Evolutionary conservation across 1,140 invertebrate species (phyloP).

Genomic region (Oryctes rhinoceros): DNA sequence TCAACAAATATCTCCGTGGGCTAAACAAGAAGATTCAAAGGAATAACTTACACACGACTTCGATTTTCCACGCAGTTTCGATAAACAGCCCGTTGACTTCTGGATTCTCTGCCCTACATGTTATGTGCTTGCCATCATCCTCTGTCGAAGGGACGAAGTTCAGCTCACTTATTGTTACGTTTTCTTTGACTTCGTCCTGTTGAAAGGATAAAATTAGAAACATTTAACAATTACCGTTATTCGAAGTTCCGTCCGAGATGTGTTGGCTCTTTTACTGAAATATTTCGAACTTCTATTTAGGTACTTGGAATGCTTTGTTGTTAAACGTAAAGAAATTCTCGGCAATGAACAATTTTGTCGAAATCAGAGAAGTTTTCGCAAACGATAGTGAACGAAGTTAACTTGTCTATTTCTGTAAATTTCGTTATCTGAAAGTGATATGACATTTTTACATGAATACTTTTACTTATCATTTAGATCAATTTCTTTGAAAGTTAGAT

Average conservation of each 20-base stretch:
- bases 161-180: slow-evolving; percentile 33
- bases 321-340: not conserved
- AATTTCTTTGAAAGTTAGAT: too few relatives aligned
- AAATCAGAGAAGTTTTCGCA: not conserved
- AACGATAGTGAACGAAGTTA: too few relatives aligned
- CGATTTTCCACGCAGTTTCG: slow-evolving; percentile 85
- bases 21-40: not conserved
- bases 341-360: not conserved
- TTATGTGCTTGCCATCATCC: slow-evolving; percentile 87
- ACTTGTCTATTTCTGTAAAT: too few relatives aligned
- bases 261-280: not conserved
- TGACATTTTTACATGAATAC: too few relatives aligned
- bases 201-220: slow-evolving; percentile 49
- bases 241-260: not conserved
- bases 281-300: slow-evolving; percentile 1
- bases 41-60: slow-evolving; percentile 85
- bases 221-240: not conserved
- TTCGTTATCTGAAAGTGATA: too few relatives aligned
- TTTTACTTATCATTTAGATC: too few relatives aligned
- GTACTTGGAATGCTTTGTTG: not conserved
- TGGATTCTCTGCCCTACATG: slow-evolving; percentile 88
- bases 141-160: slow-evolving; percentile 71
- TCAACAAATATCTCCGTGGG: not conserved
- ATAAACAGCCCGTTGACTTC: slow-evolving; percentile 81
- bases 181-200: slow-evolving; percentile 73